Conservation (phyloP, 1,140 invertebrate genomes). For the Microplitis demolitor region DNA sequence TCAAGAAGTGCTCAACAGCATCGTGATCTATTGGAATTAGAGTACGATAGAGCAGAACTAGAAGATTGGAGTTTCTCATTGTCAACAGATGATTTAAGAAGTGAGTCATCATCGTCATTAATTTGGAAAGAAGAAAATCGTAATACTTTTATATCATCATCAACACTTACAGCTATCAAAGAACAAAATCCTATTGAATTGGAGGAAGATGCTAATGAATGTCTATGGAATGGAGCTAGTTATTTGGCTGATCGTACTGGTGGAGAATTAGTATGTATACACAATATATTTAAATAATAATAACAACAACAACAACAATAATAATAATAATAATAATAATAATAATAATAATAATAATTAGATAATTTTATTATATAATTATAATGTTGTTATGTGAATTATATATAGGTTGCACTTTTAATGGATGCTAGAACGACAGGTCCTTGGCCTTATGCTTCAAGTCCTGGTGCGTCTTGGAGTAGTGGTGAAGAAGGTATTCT, state of each 20-base stretch:
- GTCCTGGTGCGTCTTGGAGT: constrained; percentile 52
- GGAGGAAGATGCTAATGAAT: constrained; percentile 75
- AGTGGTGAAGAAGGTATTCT: constrained; percentile 48
- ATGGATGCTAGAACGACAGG: constrained; percentile 49
- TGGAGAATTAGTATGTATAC: constrained; percentile 52
- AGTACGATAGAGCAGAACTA: constrained; percentile 75
- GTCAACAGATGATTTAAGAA: constrained; percentile 70
- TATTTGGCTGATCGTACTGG: constrained; percentile 64
- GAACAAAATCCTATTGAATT: constrained; percentile 74
- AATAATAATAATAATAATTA: too few relatives aligned
- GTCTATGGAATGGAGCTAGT: constrained; percentile 72
- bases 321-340: too few relatives aligned
- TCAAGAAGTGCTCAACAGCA: constrained; percentile 71
- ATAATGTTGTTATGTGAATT: background rate
- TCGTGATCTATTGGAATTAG: constrained; percentile 70
- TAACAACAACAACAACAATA: too few relatives aligned
- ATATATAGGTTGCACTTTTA: constrained; percentile 43
- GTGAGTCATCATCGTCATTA: constrained; percentile 33
- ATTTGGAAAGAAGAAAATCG: constrained; percentile 36
- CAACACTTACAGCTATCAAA: constrained; percentile 72
- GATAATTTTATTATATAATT: background rate
- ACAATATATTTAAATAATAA: too few relatives aligned
- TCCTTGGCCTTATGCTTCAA: constrained; percentile 53
- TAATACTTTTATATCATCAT: constrained; percentile 61
- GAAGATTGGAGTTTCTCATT: constrained; percentile 80